Evolutionary conservation across 2,113 vertebrate species (phyloP).

Genomic region (Cynocephalus volans): DNA sequence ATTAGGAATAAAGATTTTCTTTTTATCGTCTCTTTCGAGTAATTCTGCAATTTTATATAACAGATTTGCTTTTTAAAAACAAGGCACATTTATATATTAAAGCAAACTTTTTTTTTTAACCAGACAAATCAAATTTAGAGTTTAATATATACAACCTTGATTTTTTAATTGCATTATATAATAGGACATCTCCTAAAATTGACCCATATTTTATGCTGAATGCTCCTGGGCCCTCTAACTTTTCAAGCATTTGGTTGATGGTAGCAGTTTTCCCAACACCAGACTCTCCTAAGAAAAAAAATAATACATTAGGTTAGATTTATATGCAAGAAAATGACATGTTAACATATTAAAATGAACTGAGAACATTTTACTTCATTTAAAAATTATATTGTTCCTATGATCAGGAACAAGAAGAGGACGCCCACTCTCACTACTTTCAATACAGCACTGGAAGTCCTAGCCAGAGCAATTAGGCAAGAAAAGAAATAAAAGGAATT

Average conservation of each 20-base stretch:
- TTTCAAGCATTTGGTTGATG: slow-evolving; percentile 86
- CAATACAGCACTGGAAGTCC: no score
- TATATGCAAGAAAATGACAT: neutral
- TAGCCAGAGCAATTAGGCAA: no score
- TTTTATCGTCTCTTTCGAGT: slow-evolving; percentile 13
- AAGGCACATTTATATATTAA: neutral
- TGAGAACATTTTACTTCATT: neutral
- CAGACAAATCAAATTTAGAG: slow-evolving; percentile 26
- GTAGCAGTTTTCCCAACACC: slow-evolving; percentile 87
- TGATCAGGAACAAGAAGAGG: no score
- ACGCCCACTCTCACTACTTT: no score
- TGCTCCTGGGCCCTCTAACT: slow-evolving; percentile 79
- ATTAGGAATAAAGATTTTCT: neutral
- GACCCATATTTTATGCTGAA: slow-evolving; percentile 82
- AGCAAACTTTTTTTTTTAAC: neutral
- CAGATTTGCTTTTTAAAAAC: slow-evolving; percentile 46
- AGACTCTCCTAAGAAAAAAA: slow-evolving; percentile 83
- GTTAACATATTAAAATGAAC: neutral
- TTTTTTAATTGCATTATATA: slow-evolving; percentile 83
- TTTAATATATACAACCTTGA: slow-evolving; percentile 82
- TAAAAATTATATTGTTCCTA: neutral
- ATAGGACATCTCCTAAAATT: slow-evolving; percentile 86
- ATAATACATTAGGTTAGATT: neutral
- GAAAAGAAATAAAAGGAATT: no score
- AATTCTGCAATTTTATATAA: slow-evolving; percentile 27